These are phyloP conservation scores for Neostethus bicornis DNA, from an alignment of 2,797 vertebrate genomes.

Conservation along the genomic window DNA sequence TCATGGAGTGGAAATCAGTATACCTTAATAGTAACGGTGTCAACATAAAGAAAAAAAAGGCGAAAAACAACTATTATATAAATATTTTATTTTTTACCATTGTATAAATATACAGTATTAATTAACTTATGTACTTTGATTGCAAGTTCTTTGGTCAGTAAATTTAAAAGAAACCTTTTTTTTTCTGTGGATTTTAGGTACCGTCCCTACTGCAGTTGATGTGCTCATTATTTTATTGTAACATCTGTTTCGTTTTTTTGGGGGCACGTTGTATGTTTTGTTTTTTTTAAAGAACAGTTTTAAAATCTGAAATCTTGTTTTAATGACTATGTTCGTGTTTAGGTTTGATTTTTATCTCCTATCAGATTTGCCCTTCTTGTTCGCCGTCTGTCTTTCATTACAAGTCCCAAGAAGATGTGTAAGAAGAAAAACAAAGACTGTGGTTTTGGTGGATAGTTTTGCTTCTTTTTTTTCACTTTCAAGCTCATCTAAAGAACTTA, in stretches of 20 bases:
- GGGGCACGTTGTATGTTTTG: too few species aligned
- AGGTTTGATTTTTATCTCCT: slow-evolving; percentile 57
- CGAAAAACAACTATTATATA: slow-evolving; percentile 78
- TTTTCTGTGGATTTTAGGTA: slow-evolving; percentile 77
- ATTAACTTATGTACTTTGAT: slow-evolving; percentile 85
- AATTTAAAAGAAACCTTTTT: slow-evolving; percentile 66
- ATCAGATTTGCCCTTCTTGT: slow-evolving; percentile 43
- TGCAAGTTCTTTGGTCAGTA: slow-evolving; percentile 73
- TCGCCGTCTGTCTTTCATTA: slow-evolving; percentile 50
- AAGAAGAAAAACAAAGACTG: slow-evolving; percentile 64
- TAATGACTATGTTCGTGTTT: slow-evolving; percentile 64
- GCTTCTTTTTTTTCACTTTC: slow-evolving; percentile 61
- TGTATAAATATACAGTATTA: slow-evolving; percentile 83
- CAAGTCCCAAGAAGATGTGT: slow-evolving; percentile 57
- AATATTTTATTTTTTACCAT: slow-evolving; percentile 86
- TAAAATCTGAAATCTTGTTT: slow-evolving; percentile 64
- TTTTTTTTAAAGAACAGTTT: slow-evolving; percentile 31
- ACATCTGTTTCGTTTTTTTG: slow-evolving; percentile 53
- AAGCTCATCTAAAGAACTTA: slow-evolving; percentile 65
- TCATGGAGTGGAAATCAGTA: slow-evolving; percentile 84
- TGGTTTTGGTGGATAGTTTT: slow-evolving; percentile 71
- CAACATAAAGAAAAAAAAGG: slow-evolving; percentile 75
- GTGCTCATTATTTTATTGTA: slow-evolving; percentile 79
- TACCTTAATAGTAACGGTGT: slow-evolving; percentile 85
- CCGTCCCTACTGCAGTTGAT: slow-evolving; percentile 81